phyloP scores from a whole-genome alignment of 2,888 invertebrate genomes.

The Platycnemis pennipes region DNA sequence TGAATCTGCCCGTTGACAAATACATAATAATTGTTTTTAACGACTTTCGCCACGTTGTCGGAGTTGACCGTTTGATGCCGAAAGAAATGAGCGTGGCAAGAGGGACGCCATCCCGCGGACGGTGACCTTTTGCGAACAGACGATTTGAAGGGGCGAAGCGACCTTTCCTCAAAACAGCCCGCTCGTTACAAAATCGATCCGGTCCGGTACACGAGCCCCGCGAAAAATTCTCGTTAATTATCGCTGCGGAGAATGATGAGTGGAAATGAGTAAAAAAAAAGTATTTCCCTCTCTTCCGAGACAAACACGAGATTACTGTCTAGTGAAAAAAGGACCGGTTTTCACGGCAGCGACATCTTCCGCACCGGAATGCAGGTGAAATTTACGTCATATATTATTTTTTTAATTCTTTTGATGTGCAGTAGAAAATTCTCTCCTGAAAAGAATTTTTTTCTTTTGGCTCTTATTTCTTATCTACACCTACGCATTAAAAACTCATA shows the following conservation, averaged over 20 bases:
- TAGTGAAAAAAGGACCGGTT: background rate
- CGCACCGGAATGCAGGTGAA: background rate
- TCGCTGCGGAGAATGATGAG: background rate
- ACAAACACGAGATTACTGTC: background rate
- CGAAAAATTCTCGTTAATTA: background rate
- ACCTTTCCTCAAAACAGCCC: background rate
- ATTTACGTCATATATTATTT: background rate
- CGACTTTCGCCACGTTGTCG: background rate
- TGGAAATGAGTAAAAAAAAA: background rate
- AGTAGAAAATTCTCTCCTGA: no score
- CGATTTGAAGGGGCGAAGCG: background rate
- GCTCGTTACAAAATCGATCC: background rate
- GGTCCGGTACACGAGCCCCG: background rate
- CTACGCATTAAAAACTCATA: no score
- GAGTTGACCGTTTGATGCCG: background rate
- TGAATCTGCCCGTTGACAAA: background rate
- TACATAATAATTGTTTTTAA: conserved; percentile 31
- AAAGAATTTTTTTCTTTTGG: no score
- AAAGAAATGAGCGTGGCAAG: background rate
- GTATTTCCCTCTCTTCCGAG: background rate
- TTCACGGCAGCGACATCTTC: background rate
- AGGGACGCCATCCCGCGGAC: no score
- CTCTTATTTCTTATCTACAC: no score
- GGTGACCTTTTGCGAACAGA: no score
- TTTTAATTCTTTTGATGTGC: background rate